Conservation (phyloP, 2,888 invertebrate genomes). For the Nezara viridula region DNA sequence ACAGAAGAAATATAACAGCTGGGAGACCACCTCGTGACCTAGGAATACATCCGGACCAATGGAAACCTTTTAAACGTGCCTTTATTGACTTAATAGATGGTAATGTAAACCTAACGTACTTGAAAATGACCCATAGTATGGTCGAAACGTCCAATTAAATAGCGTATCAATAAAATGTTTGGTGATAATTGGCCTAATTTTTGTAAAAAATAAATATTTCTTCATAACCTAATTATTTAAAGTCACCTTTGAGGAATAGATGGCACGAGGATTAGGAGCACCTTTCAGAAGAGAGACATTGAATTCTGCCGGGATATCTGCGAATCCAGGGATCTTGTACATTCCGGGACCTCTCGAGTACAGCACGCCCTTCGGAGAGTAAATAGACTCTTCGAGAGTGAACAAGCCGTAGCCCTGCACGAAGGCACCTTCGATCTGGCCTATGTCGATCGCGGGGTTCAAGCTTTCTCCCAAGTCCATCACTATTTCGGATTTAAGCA, state of each 20-base stretch:
- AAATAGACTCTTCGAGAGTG: conserved; percentile 90
- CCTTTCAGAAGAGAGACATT: conserved; percentile 93
- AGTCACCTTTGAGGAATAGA: conserved; percentile 93
- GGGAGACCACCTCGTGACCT: too few species aligned
- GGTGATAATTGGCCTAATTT: too few species aligned
- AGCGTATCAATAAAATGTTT: too few species aligned
- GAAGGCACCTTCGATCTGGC: conserved; percentile 96
- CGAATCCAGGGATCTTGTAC: conserved; percentile 94
- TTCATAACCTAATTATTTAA: not conserved
- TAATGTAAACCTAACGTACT: too few species aligned
- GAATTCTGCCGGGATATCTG: conserved; percentile 91
- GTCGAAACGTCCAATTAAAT: too few species aligned
- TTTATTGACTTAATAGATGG: too few species aligned
- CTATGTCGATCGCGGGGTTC: conserved; percentile 97
- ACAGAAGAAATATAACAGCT: too few species aligned
- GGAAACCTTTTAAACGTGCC: too few species aligned
- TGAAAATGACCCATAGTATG: too few species aligned
- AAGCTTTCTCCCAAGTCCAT: conserved; percentile 97
- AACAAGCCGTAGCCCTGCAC: conserved; percentile 95
- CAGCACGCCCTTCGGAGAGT: conserved; percentile 85
- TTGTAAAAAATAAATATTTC: too few species aligned
- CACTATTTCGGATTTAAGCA: conserved; percentile 91
- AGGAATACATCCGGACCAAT: too few species aligned
- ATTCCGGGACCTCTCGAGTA: conserved; percentile 92
- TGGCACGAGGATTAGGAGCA: conserved; percentile 90